phyloP scores from a whole-genome alignment of 53 echinoderm and acorn worm genomes.

The Mesocentrotus franciscanus region DNA sequence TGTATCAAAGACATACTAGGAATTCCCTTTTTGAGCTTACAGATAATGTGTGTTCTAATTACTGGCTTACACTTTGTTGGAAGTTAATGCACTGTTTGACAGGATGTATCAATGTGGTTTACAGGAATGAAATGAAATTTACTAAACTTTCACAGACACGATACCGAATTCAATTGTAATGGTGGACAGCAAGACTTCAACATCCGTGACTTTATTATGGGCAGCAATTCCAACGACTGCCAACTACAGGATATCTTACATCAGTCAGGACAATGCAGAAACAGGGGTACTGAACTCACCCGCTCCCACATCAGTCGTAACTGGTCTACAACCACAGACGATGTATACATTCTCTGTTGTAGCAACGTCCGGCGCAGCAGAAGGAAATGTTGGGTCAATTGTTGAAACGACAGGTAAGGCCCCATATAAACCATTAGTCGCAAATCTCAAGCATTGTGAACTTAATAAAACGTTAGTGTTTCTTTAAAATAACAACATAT shows the following conservation, averaged over 20 bases:
- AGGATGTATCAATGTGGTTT: not conserved
- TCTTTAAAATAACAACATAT: too few relatives aligned
- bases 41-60: not conserved
- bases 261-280: not conserved
- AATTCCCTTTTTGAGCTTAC: too few relatives aligned
- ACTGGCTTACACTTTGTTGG: not conserved
- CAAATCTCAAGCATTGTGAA: too few relatives aligned
- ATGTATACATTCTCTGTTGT: slow-evolving; percentile 15
- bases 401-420: not conserved
- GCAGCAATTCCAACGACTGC: not conserved
- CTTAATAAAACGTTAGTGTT: too few relatives aligned
- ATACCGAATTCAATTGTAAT: not conserved
- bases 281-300: not conserved
- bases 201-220: not conserved
- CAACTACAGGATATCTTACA: slow-evolving; percentile 26
- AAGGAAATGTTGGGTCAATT: not conserved
- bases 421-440: not conserved
- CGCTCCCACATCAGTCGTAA: not conserved
- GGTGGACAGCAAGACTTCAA: not conserved
- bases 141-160: not conserved
- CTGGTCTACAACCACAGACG: not conserved
- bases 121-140: not conserved
- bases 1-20: too few relatives aligned
- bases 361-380: not conserved
- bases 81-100: not conserved